Evolutionary conservation across 2,797 vertebrate genomes (phyloP), one percentile per base, ranked within the genome.

Genomic region (Eupleurogrammus muticus): DNA sequence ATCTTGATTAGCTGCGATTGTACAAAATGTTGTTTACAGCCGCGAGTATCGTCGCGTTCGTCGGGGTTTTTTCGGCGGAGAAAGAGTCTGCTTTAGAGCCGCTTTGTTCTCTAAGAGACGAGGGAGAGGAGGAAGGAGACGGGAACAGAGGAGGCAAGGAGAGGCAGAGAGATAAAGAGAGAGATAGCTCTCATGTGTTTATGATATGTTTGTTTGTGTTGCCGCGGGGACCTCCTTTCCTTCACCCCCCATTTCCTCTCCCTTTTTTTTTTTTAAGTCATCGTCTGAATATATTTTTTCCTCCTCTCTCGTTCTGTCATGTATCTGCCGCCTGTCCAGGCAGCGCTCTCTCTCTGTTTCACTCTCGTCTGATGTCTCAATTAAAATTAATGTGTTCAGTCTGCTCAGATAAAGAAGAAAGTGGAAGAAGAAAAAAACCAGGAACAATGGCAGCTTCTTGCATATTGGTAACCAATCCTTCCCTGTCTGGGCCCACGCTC

Each of bases 351-450:
- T n/a, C n/a, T 78, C 70, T 58, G 73, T 79, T 81, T 90, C 80
- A 48, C 66, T 75, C 73, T 62, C 48, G 56, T 90, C 86, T 90
- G 90, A 89, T 88, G 87, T 89, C 84, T 89, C 86, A 90, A 88
- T 93, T 92, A 86, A 90, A 91, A 88, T 88, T 63, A 90, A 90
- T 90, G 86, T 69, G 81, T 87, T 90, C 83, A 75, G 87, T 73
- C 85, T 83, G 86, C 77, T 79, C 62, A 82, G 85, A 89, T 88
- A 82, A 86, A 88, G 83, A 88, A 88, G 77, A 83, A 75, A 85
- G 83, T 81, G 58, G 66, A 28, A 6, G 28, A n/a, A n/a, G 63
- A 67, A 81, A 83, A 78, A 80, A 73, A n/a, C n/a, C 65, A 76
- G 75, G 84, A 90, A 90, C 86, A 88, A 88, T 85, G 81, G 76